Base-by-base conservation (phyloP, 2,888 invertebrate species). In the Cataglyphis altisquamis region DNA sequence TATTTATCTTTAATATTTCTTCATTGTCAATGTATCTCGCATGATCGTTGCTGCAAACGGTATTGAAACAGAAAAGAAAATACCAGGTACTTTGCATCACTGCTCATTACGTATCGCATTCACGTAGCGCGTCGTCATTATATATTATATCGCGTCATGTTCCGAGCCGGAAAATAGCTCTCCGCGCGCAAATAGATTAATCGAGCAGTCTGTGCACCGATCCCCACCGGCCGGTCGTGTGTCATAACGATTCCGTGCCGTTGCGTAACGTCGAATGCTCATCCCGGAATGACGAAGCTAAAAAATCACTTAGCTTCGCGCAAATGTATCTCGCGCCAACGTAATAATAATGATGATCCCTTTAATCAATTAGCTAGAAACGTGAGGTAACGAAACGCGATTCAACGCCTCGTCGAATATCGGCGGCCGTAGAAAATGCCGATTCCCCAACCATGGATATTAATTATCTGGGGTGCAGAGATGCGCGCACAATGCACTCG, bases 391-490 rank as follows among this genome's bases (percentile, higher is more conserved):
- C 85, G 70, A 81, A 78, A 75, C 77, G 83, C 39, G 41, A 21
- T 15, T 83, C 63, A 74, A 75, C 85, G 84, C 70, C 81, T 82
- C 83, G 57, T 82, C 32, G 64, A 4, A 39, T 45, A 52, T 52
- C 75, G 84, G 29, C 48, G 62, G 32, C 39, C 29, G 72, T 66
- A 77, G 84, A 85, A 87, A 86, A 87, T 84, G 77, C 85, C 72
- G 72, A 70, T 70, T 60, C 29, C 60, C 41, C 83, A 78, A 87
- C 86, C 89, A 92, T 90, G 92, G 93, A 93, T 92, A 93, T 93
- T 93, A 93, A 93, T 93, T 93, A 93, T 93, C 91, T 92, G 66
- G 93, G 92, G 91, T 93, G 63, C 63, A 91, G 75, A 92, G 91
- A 91, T 91, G 91, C 90, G 89, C 88, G 39, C 25, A 90, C 90